Conservation (phyloP, 92 coral and sea anemone species). For the Chrysogorgia sp. region DNA sequence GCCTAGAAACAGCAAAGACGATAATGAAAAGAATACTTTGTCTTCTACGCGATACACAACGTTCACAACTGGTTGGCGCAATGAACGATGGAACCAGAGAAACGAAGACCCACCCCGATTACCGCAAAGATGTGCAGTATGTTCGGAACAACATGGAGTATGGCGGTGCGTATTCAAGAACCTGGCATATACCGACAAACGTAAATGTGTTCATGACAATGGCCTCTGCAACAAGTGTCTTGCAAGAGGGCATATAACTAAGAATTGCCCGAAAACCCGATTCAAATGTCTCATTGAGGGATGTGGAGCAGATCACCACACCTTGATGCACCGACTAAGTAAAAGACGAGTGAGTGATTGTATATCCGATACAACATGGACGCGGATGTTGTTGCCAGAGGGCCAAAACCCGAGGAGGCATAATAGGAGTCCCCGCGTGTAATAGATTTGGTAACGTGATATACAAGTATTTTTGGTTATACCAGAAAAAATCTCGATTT, state of each 20-base stretch:
- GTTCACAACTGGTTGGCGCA: too few species aligned
- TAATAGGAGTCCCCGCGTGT: too few species aligned
- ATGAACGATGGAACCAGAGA: neutral
- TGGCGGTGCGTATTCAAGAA: conserved; percentile 70
- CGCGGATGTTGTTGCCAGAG: too few species aligned
- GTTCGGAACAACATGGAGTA: conserved; percentile 49
- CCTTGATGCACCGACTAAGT: conserved; percentile 57
- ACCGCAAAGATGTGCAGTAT: conserved; percentile 41
- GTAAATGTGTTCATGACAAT: conserved; percentile 37
- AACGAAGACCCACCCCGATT: neutral
- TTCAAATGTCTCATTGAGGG: conserved; percentile 57
- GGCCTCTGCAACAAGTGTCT: conserved; percentile 68
- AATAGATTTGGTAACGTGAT: too few species aligned
- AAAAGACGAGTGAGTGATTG: too few species aligned
- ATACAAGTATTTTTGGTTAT: too few species aligned
- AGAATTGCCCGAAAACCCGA: conserved; percentile 50
- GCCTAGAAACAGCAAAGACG: too few species aligned
- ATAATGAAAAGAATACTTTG: too few species aligned
- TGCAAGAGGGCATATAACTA: conserved; percentile 57
- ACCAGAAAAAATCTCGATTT: too few species aligned
- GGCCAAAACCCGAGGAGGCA: too few species aligned
- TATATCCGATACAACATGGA: too few species aligned
- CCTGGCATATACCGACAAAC: conserved; percentile 37
- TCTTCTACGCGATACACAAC: too few species aligned
- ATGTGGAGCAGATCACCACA: conserved; percentile 62